Base-by-base conservation (phyloP, 2,888 invertebrate genomes). In the Ophraella communa region DNA sequence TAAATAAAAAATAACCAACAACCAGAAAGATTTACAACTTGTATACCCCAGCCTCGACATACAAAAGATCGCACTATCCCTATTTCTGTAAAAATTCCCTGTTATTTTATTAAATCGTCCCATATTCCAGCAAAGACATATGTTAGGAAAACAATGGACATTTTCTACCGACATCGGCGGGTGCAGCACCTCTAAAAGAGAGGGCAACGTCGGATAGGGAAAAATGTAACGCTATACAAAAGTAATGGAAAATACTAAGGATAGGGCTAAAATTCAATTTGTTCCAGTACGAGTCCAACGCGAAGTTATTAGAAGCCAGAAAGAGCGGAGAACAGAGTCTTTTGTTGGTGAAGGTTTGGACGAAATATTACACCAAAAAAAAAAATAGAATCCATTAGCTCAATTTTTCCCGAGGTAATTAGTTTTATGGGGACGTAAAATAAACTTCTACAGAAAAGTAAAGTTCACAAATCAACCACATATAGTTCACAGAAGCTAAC, bases 201-300 rank as follows among this genome's bases (percentile, higher is more conserved):
- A 61, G 62, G 67, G 17, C 49, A 51, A 14, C 27, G n/a, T n/a
- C n/a, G 49, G 45, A 20, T 20, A 27, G 17, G 14, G 27, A 51
- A 27, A 27, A 27, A 8, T 27, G 67, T 67, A 66, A 66, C 63
- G 55, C 59, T 66, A 66, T 66, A 67, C 64, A 67, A 67, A 67
- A 67, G 67, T 64, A 64, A 66, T 61, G 67, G 64, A 64, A 55
- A 58, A 67, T 58, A 67, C 49, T 51, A 51, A 51, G 49, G 49
- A 51, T 51, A 14, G 67, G 64, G 67, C 62, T 62, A 66, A 61
- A 69, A 69, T 69, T 69, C 66, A 69, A 69, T 69, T 69, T 66
- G 69, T 69, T 69, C 69, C 66, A 60, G 66, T 66, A 65, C 63
- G 21, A 62, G 69, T 60, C 63, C 69, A 59, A 58, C 62, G 57